Evolutionary conservation across 2,113 vertebrate genomes (phyloP).

Genomic region (Aphyosemion australe): DNA sequence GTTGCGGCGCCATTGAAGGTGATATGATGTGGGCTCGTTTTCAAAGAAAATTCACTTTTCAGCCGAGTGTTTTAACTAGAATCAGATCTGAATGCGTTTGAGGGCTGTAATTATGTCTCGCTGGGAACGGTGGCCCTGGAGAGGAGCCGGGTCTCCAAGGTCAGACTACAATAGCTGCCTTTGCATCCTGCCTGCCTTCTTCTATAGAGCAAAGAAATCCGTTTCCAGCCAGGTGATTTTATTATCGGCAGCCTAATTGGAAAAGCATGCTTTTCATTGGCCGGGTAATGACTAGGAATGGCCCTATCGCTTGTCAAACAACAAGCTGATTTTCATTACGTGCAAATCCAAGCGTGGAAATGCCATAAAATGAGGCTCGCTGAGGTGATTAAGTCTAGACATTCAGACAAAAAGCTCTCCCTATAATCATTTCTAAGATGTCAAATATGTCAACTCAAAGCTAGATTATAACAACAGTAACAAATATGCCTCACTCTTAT

Average conservation of each 20-base stretch:
- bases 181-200: conserved; percentile 33
- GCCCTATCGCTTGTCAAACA: conserved; percentile 74
- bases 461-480: conserved; percentile 9
- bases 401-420: conserved; percentile 41
- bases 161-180: conserved; percentile 51
- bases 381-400: conserved; percentile 20
- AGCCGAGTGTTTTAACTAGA: conserved; percentile 56
- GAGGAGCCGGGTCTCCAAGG: conserved; percentile 44
- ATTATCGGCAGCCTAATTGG: conserved; percentile 65
- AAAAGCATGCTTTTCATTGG: conserved; percentile 65
- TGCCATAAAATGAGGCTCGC: conserved; percentile 38
- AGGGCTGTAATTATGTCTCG: conserved; percentile 58
- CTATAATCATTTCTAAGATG: too few relatives aligned
- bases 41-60: conserved; percentile 49
- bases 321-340: conserved; percentile 71
- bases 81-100: conserved; percentile 52
- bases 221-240: conserved; percentile 63
- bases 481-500: neutral
- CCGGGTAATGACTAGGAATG: conserved; percentile 68
- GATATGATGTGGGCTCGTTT: conserved; percentile 19
- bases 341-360: conserved; percentile 44
- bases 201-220: conserved; percentile 21
- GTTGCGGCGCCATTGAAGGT: conserved; percentile 2
- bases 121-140: conserved; percentile 41
- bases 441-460: conserved; percentile 1